These are phyloP conservation scores for Emydocephalus ijimae DNA, from an alignment of 2,113 vertebrate genomes.

Conservation along the genomic window DNA sequence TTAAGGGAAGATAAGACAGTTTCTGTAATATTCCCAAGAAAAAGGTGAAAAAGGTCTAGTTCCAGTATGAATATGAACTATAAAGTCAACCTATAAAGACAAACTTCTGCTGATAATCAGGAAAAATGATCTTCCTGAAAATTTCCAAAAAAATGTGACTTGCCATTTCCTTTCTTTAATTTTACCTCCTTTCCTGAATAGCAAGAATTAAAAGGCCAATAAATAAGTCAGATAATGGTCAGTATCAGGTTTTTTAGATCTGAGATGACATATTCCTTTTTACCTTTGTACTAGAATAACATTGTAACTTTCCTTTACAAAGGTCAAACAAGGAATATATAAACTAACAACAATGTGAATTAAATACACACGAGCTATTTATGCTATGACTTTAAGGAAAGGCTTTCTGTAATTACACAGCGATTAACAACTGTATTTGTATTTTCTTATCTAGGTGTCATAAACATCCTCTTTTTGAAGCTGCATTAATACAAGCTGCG, in stretches of 20 bases:
- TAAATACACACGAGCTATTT: conserved; percentile 24
- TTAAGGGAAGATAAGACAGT: neutral
- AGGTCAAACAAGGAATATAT: conserved; percentile 28
- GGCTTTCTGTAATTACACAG: conserved; percentile 51
- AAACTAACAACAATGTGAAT: conserved; percentile 37
- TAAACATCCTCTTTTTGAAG: conserved; percentile 55
- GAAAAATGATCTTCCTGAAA: neutral
- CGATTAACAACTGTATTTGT: conserved; percentile 57
- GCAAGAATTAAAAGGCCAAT: neutral
- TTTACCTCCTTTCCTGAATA: neutral
- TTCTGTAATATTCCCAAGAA: neutral
- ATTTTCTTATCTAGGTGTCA: conserved; percentile 59
- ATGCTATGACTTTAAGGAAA: conserved; percentile 42
- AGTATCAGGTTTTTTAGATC: neutral
- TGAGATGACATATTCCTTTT: conserved; percentile 19
- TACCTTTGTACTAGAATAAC: conserved; percentile 17
- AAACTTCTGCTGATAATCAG: neutral
- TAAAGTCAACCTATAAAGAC: neutral
- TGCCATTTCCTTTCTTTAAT: neutral
- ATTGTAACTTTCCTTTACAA: conserved; percentile 35
- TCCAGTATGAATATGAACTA: neutral
- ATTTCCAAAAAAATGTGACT: neutral
- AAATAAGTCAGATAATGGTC: neutral
- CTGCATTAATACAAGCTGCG: conserved; percentile 53
- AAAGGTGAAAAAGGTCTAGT: neutral